Conservation (phyloP, 2,888 invertebrate species). For the Diaprepes abbreviatus region DNA sequence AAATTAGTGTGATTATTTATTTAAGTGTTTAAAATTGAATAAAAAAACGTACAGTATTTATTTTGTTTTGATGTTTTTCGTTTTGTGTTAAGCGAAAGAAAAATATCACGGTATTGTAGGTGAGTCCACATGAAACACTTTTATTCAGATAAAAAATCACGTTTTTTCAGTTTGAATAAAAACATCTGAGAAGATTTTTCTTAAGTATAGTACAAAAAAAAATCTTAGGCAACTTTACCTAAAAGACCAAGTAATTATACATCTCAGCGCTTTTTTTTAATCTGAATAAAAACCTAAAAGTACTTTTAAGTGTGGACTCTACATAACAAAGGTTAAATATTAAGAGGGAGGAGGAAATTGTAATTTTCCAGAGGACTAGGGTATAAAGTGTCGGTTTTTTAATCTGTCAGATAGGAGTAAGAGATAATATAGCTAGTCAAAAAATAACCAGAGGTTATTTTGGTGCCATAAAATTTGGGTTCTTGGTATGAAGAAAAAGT, state of each 20-base stretch:
- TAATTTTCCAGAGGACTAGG: not conserved
- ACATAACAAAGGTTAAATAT: too few relatives aligned
- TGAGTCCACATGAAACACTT: slow-evolving; percentile 33
- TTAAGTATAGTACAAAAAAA: slow-evolving; percentile 45
- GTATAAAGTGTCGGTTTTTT: slow-evolving; percentile 28
- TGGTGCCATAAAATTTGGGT: slow-evolving; percentile 41
- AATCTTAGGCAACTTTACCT: slow-evolving; percentile 19
- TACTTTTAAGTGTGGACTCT: not conserved
- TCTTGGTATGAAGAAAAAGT: not conserved
- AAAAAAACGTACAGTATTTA: slow-evolving; percentile 39
- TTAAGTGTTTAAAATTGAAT: slow-evolving; percentile 45
- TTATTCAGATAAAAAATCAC: slow-evolving; percentile 39
- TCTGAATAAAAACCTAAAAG: slow-evolving; percentile 33
- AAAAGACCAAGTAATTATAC: slow-evolving; percentile 44
- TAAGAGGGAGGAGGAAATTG: not conserved
- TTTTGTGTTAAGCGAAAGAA: slow-evolving; percentile 26
- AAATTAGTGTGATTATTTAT: slow-evolving; percentile 40
- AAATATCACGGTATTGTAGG: slow-evolving; percentile 45
- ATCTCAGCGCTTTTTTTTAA: slow-evolving; percentile 23
- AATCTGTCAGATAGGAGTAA: slow-evolving; percentile 33
- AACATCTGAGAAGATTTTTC: slow-evolving; percentile 21
- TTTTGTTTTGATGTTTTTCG: slow-evolving; percentile 43
- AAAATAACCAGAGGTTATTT: slow-evolving; percentile 38
- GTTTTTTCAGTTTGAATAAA: slow-evolving; percentile 2
- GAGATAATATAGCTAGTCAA: slow-evolving; percentile 42